Evolutionary conservation across 2,888 invertebrate genomes (phyloP), one percentile per base, ranked within the genome.

Genomic region (Mesorhabditis sp.): DNA sequence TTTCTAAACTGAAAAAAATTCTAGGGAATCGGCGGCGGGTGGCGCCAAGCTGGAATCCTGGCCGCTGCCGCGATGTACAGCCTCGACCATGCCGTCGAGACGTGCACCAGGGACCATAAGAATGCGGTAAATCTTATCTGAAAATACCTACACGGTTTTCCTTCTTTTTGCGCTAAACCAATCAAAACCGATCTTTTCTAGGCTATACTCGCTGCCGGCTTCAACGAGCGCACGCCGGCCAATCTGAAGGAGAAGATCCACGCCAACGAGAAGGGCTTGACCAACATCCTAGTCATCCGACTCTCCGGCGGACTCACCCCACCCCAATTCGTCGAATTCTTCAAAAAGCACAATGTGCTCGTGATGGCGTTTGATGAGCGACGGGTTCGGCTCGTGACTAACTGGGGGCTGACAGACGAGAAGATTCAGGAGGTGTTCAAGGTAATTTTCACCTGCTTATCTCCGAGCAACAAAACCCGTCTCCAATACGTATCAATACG

Each of bases 1-100:
- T 50, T n/a, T 13, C 10, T 50, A 50, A 50, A 10, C 1, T 50
- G 7, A 7, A 90, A 93, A 68, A 81, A 91, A 62, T 90, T 95
- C 69, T 95, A 96, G 88, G 92, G 91, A 65, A 86, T 97, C 63
- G 96, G 97, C 42, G 96, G 96, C 45, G 95, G 92, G 2, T 93
- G 94, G 94, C 89, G 96, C 70, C 96, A 97, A 88, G 90, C 90
- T 62, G 97, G 97, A 4, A 89, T 95, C 65, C 84, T 97, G 67
- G 95, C 95, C 0, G 95, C 95, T 0, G 92, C 94, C 1, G 94
- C 93, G 0, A 83, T 93, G 4, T 91, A 92, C 43, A 92, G 93
- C 0, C 86, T 97, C n/a, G 91, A 92, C 74, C 82, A 87, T 50
- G 90, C 91, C 81, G 89, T 91, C 5, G 91, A 92, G 0, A 87